A percentile compares a stretch with the other conserved stretches of the same genome.
phyloP scores from a whole-genome alignment of 2,888 invertebrate genomes.

The Aromia moschata region DNA sequence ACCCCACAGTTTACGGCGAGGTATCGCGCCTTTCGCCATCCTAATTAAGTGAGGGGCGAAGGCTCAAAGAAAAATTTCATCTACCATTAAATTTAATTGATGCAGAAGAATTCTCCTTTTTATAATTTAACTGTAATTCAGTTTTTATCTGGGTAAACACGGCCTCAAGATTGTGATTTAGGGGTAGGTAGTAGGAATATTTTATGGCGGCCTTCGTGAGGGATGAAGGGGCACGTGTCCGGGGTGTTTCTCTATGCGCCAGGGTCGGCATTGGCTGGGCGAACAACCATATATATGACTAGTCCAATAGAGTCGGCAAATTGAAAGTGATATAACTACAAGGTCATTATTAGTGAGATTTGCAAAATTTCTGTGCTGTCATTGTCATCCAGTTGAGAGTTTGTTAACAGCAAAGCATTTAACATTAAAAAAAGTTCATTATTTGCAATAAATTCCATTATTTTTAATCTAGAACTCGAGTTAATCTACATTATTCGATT shows the following conservation, averaged over 20 bases:
- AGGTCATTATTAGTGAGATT: too few species aligned
- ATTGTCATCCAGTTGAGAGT: too few species aligned
- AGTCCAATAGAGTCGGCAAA: too few species aligned
- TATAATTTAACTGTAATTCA: conserved; percentile 35
- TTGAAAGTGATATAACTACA: too few species aligned
- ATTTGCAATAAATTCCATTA: too few species aligned
- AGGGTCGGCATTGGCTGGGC: too few species aligned
- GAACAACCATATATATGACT: too few species aligned
- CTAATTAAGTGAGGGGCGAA: conserved; percentile 14
- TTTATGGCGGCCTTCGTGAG: conserved; percentile 33
- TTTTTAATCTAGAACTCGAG: too few species aligned
- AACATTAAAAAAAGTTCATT: too few species aligned
- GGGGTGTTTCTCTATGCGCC: conserved; percentile 33
- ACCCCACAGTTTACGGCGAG: not conserved
- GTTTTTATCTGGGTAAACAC: conserved; percentile 41
- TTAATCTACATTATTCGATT: too few species aligned
- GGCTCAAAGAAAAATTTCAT: conserved; percentile 23
- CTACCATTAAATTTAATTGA: conserved; percentile 27
- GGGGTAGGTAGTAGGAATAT: conserved; percentile 28
- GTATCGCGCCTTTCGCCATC: not conserved
- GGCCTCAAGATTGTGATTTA: conserved; percentile 37
- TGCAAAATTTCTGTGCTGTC: too few species aligned
- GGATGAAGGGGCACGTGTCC: conserved; percentile 42
- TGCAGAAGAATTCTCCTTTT: conserved; percentile 9
- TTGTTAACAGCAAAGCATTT: too few species aligned